Conservation (phyloP, 2,888 invertebrate species). For the Phortica magna region DNA sequence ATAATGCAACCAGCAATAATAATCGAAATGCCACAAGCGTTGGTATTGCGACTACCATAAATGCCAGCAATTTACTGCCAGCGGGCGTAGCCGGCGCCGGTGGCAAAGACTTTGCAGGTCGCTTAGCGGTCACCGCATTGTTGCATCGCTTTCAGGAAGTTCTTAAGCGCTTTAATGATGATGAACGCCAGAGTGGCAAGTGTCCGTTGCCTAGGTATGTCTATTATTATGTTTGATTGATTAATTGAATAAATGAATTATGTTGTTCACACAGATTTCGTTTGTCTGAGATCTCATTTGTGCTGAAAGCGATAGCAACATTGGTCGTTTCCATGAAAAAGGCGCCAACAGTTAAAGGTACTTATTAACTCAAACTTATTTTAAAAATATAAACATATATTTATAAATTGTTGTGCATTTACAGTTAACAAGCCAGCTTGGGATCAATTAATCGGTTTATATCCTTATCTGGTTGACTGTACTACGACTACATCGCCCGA, state of each 20-base stretch:
- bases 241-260: too few species aligned
- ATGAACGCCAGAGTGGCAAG: conserved; percentile 89
- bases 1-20: conserved; percentile 78
- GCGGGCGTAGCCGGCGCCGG: conserved; percentile 54
- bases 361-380: not conserved
- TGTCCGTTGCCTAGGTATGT: conserved; percentile 89
- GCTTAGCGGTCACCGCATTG: conserved; percentile 93
- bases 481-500: conserved; percentile 89
- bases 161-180: conserved; percentile 90
- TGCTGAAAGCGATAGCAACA: conserved; percentile 95
- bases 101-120: conserved; percentile 83
- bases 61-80: conserved; percentile 63
- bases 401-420: conserved; percentile 51
- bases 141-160: conserved; percentile 96
- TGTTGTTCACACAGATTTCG: conserved; percentile 83
- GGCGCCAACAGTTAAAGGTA: conserved; percentile 91
- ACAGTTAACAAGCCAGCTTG: conserved; percentile 92
- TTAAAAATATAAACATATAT: not conserved
- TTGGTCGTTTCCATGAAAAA: conserved; percentile 94
- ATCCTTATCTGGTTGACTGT: conserved; percentile 93
- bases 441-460: conserved; percentile 94
- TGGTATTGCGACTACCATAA: conserved; percentile 50
- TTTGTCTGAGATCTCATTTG: conserved; percentile 96
- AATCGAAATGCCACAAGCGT: conserved; percentile 60
- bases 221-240: not conserved